A percentile compares a stretch with the other conserved stretches of the same genome.
Evolutionary conservation across 2,113 vertebrate species (phyloP).

Genomic region (Antennarius striatus): DNA sequence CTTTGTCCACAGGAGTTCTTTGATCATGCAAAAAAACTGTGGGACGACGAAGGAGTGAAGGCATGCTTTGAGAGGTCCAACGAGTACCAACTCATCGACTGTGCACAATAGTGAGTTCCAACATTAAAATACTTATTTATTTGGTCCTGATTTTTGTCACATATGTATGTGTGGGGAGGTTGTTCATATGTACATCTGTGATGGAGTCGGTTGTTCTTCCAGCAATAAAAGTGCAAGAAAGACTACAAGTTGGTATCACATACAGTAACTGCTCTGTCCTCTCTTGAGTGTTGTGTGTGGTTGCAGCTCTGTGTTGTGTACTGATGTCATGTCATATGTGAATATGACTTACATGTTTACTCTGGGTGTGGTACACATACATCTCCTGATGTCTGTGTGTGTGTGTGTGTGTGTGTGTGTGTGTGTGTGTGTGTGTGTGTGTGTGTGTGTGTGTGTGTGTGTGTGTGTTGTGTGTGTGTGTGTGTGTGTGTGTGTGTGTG

Average conservation of each 20-base stretch:
- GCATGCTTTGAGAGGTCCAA: constrained; percentile 98
- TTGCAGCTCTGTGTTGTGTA: constrained; percentile 31
- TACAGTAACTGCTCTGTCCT: constrained; percentile 9
- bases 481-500: constrained; percentile 14
- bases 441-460: constrained; percentile 16
- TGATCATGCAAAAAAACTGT: constrained; percentile 97
- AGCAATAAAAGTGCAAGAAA: not conserved
- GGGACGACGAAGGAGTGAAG: constrained; percentile 98
- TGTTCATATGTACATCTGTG: not conserved
- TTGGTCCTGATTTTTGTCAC: not conserved
- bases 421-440: constrained; percentile 37
- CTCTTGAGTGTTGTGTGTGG: constrained; percentile 24
- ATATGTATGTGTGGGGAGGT: too few species aligned
- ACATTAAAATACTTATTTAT: constrained; percentile 12
- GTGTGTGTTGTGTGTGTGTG: constrained; percentile 17
- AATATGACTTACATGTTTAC: constrained; percentile 63
- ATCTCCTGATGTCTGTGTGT: constrained; percentile 33
- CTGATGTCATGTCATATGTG: constrained; percentile 57
- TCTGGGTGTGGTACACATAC: constrained; percentile 63
- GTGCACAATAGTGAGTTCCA: constrained; percentile 96
- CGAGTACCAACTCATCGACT: constrained; percentile 98
- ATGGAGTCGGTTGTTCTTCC: not conserved
- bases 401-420: not conserved
- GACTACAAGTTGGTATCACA: constrained; percentile 22
- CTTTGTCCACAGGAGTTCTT: constrained; percentile 91